A percentile compares a stretch with the other conserved stretches of the same genome.
phyloP scores from a whole-genome alignment of 2,888 invertebrate species.

The Pyrgus malvae region DNA sequence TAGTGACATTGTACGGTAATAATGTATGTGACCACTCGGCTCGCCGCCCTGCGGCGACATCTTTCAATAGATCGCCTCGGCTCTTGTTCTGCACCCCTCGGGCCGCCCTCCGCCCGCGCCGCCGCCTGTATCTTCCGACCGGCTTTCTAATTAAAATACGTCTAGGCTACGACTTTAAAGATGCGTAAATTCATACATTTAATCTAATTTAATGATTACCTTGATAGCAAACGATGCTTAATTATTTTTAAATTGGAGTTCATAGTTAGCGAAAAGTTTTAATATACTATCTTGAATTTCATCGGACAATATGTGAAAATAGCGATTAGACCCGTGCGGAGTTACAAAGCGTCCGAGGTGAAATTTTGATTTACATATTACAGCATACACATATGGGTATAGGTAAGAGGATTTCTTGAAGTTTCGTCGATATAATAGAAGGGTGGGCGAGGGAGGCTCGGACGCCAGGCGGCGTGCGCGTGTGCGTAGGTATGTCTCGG shows the following conservation, averaged over 20 bases:
- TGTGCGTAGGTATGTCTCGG: slow-evolving; percentile 75
- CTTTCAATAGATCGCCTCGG: slow-evolving; percentile 69
- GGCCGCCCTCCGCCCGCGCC: slow-evolving; percentile 37
- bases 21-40: slow-evolving; percentile 79
- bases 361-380: slow-evolving; percentile 50
- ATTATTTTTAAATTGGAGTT: not conserved
- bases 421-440: slow-evolving; percentile 73
- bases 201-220: not conserved
- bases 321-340: too few species aligned
- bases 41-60: slow-evolving; percentile 65
- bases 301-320: too few species aligned
- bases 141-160: slow-evolving; percentile 59
- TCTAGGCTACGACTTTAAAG: slow-evolving; percentile 33
- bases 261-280: too few species aligned
- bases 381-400: slow-evolving; percentile 65
- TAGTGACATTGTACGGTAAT: slow-evolving; percentile 81
- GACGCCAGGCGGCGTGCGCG: slow-evolving; percentile 48
- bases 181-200: slow-evolving; percentile 2
- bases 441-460: slow-evolving; percentile 56
- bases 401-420: slow-evolving; percentile 77
- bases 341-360: slow-evolving; percentile 30
- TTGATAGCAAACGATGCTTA: not conserved
- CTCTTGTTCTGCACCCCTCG: slow-evolving; percentile 35
- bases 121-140: slow-evolving; percentile 34
- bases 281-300: too few species aligned